Evolutionary conservation across 2,113 vertebrate genomes (phyloP).

Genomic region (Phodopus roborovskii): DNA sequence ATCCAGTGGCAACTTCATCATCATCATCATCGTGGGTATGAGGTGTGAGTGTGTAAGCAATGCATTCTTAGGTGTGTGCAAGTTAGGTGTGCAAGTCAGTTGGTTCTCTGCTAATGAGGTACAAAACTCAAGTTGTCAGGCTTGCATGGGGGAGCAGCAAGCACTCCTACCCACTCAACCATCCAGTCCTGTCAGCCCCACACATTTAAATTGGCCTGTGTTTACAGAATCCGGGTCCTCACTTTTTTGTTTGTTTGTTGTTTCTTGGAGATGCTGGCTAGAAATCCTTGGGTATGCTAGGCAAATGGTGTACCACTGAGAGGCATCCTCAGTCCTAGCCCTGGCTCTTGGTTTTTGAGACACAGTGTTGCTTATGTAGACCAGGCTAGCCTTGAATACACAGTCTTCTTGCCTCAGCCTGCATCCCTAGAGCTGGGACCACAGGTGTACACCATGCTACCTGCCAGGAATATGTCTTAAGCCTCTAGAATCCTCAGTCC

Average conservation of each 20-base stretch:
- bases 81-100: not conserved
- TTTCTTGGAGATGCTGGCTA: not conserved
- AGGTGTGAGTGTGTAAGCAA: not conserved
- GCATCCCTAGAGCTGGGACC: not conserved
- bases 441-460: not conserved
- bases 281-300: not conserved
- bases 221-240: not conserved
- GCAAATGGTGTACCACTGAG: not conserved
- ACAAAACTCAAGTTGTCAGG: not conserved
- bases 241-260: not conserved
- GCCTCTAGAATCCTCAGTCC: not conserved
- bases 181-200: not conserved
- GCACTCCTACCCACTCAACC: not conserved
- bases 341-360: not conserved
- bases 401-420: not conserved
- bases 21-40: not conserved
- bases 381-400: not conserved
- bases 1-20: not conserved
- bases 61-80: not conserved
- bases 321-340: not conserved
- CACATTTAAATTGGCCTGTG: not conserved
- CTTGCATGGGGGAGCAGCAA: no score
- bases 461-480: not conserved
- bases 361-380: not conserved
- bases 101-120: not conserved